Conservation (phyloP, 2,113 vertebrate genomes). For the Heterocephalus glaber region DNA sequence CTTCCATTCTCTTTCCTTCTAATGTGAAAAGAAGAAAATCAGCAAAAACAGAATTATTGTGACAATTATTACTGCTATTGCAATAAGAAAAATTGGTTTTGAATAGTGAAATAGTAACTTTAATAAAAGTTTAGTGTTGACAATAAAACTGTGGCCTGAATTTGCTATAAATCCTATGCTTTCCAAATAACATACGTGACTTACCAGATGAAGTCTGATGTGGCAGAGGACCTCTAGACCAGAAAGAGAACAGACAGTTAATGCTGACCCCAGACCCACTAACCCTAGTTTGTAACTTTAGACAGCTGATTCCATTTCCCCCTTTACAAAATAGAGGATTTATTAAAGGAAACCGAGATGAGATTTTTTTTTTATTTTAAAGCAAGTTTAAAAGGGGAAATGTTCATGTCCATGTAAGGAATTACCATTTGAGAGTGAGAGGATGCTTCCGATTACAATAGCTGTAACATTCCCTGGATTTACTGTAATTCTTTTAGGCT, state of each 20-base stretch:
- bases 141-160: not conserved
- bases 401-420: not conserved
- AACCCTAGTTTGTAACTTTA: not conserved
- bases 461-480: not conserved
- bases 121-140: not conserved
- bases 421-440: slow-evolving; percentile 17
- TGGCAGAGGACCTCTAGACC: not conserved
- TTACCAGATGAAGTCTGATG: not conserved
- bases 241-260: not conserved
- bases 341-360: slow-evolving; percentile 38
- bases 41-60: not conserved
- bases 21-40: not conserved
- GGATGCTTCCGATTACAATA: not conserved
- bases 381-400: not conserved
- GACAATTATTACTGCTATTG: not conserved
- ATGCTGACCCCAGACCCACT: not conserved
- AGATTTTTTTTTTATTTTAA: not conserved
- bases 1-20: not conserved
- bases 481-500: slow-evolving; percentile 7
- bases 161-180: not conserved
- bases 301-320: not conserved
- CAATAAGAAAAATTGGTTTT: not conserved
- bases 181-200: not conserved
- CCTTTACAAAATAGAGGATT: not conserved
- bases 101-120: not conserved